Conservation (phyloP, 2,113 vertebrate species). For the Aegithalos caudatus region DNA sequence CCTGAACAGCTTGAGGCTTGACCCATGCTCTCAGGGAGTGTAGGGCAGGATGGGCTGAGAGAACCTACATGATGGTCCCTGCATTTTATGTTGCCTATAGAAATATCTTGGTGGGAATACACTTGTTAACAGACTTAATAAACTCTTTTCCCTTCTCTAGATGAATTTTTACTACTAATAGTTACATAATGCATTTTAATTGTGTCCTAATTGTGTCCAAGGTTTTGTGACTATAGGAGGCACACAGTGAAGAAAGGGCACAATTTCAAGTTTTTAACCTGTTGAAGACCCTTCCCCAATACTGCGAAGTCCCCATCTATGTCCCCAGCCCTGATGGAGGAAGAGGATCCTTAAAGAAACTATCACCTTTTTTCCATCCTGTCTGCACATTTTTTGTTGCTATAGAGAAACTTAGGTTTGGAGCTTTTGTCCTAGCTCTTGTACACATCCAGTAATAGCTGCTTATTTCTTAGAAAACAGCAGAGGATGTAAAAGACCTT, state of each 20-base stretch:
- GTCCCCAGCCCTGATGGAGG: not conserved
- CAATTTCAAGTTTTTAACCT: not conserved
- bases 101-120: not conserved
- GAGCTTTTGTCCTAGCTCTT: not conserved
- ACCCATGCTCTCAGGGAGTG: accelerated
- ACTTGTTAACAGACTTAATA: not conserved
- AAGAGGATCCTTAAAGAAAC: not conserved
- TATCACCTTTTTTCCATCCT: not conserved
- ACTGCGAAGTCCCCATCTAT: not conserved
- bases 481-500: not conserved
- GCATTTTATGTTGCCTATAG: not conserved
- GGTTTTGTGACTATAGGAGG: not conserved
- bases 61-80: not conserved
- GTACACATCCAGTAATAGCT: not conserved
- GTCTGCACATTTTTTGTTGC: not conserved
- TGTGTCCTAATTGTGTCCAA: not conserved
- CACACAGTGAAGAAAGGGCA: not conserved
- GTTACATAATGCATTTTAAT: not conserved
- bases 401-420: not conserved
- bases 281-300: not conserved
- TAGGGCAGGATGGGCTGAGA: not conserved
- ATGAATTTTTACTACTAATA: not conserved
- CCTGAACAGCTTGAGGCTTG: not conserved
- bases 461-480: not conserved
- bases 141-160: not conserved